These are phyloP conservation scores for Plebejus argus DNA, from an alignment of 2,888 invertebrate species.

Conservation along the genomic window DNA sequence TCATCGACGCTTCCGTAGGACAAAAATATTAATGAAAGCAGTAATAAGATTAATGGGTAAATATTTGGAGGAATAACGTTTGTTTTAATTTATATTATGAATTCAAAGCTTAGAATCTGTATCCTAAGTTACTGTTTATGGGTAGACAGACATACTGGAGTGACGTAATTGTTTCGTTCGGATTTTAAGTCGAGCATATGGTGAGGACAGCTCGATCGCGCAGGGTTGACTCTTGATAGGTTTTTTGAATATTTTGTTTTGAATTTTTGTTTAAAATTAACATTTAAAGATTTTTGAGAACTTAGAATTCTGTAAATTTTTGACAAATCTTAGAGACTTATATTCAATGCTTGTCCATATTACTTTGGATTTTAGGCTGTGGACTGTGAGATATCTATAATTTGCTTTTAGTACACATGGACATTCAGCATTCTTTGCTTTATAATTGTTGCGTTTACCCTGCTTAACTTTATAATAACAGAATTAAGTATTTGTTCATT, in stretches of 20 bases:
- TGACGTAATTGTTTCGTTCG: conserved; percentile 68
- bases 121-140: conserved; percentile 48
- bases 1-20: background rate
- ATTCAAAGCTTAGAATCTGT: background rate
- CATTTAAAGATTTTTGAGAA: background rate
- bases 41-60: background rate
- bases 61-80: background rate
- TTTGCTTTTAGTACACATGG: background rate
- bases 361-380: background rate
- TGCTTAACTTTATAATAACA: background rate
- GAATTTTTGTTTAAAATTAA: background rate
- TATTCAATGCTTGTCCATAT: background rate
- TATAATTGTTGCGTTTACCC: background rate
- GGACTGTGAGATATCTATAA: too few relatives aligned
- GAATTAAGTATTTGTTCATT: background rate
- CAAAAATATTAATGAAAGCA: background rate
- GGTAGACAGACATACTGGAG: conserved; percentile 47
- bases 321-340: too few relatives aligned
- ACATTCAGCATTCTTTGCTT: background rate
- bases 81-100: background rate
- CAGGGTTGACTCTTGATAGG: conserved; percentile 58
- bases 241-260: background rate
- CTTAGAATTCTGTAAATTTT: background rate
- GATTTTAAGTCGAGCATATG: conserved; percentile 54
- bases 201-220: conserved; percentile 51